These are phyloP conservation scores for Phodopus roborovskii DNA, from an alignment of 2,113 vertebrate genomes.

Conservation along the genomic window DNA sequence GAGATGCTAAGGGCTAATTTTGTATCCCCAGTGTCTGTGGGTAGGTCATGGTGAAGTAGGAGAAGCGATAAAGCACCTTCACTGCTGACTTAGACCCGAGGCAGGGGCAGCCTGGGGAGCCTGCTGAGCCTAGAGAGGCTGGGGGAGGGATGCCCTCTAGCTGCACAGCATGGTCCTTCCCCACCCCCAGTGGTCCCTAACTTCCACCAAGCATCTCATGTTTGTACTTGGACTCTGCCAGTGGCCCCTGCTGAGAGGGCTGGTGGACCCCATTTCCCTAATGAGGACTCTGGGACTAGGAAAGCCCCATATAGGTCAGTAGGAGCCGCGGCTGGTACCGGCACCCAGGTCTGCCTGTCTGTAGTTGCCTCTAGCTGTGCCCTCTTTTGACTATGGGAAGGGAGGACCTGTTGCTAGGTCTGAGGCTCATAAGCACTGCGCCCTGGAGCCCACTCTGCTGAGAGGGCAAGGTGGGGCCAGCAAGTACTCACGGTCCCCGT, in stretches of 20 bases:
- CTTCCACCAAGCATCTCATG: neutral
- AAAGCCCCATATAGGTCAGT: neutral
- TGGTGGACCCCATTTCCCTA: neutral
- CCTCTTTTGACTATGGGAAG: neutral
- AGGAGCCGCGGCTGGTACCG: neutral
- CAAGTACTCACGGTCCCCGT: no score
- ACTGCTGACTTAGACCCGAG: neutral
- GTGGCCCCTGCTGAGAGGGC: neutral
- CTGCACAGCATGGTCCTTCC: fast-evolving
- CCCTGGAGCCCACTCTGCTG: neutral
- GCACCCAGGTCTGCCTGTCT: neutral
- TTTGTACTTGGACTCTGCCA: neutral
- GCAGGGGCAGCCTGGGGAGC: fast-evolving
- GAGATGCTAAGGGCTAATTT: neutral
- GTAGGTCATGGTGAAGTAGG: neutral
- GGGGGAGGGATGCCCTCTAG: neutral
- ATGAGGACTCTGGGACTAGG: neutral
- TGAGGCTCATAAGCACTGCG: neutral
- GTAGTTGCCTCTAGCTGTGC: neutral
- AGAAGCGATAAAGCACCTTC: neutral
- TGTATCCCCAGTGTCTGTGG: fast-evolving
- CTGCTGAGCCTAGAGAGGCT: neutral
- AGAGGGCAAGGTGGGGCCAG: fast-evolving
- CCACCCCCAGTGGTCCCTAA: neutral
- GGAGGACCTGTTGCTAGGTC: neutral